A percentile compares a stretch with the other conserved stretches of the same genome.
Conservation (phyloP, 2,797 vertebrate species). For the Prionace glauca region DNA sequence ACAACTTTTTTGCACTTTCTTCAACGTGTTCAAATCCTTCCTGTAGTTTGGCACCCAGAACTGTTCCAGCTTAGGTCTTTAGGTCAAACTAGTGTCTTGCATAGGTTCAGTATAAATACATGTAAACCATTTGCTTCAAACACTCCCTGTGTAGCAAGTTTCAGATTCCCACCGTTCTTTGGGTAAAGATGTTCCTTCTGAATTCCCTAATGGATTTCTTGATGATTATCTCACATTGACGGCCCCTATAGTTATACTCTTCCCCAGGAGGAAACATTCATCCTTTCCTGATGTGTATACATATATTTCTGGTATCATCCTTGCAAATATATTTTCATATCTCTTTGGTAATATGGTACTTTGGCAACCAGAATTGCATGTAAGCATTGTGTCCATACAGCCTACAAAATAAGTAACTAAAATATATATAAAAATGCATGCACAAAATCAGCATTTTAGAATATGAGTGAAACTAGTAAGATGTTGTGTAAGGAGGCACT, state of each 20-base stretch:
- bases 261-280: background rate
- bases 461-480: background rate
- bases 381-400: background rate
- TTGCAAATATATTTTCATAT: background rate
- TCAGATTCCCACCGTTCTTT: background rate
- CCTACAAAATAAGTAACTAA: background rate
- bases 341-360: background rate
- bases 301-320: no score
- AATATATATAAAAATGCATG: background rate
- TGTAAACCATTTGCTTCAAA: background rate
- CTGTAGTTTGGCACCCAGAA: no score
- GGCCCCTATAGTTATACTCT: no score
- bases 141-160: no score
- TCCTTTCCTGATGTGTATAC: background rate
- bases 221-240: background rate
- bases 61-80: no score
- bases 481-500: background rate
- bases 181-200: background rate
- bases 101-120: no score
- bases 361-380: background rate
- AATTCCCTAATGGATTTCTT: background rate
- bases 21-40: no score
- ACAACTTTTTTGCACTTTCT: no score
- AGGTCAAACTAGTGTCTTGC: no score
- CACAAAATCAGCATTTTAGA: background rate